Conservation (phyloP, 2,113 vertebrate species). For the Gobio gobio region DNA sequence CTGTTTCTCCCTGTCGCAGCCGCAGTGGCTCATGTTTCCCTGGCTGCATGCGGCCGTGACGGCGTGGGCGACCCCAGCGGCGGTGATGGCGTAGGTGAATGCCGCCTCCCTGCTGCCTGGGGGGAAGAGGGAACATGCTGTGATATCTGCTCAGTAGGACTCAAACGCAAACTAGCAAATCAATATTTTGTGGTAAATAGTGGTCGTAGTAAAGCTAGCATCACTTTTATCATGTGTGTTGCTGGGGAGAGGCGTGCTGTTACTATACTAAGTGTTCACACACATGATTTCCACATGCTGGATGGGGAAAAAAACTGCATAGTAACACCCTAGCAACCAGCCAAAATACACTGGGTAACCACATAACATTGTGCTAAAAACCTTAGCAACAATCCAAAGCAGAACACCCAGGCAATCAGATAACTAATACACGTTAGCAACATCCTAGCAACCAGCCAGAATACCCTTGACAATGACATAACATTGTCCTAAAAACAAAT, state of each 20-base stretch:
- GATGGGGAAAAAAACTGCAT: not conserved
- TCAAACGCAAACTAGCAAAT: not conserved
- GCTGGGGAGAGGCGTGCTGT: not conserved
- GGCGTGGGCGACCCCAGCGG: slow-evolving; percentile 93
- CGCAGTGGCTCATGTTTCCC: slow-evolving; percentile 97
- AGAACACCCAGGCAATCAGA: no score
- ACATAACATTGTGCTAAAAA: not conserved
- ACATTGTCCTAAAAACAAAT: not conserved
- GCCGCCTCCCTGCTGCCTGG: slow-evolving; percentile 96
- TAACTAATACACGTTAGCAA: not conserved
- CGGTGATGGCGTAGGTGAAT: slow-evolving; percentile 98
- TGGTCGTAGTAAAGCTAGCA: not conserved
- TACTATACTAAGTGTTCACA: not conserved
- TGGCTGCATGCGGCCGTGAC: slow-evolving; percentile 96
- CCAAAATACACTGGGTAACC: no score
- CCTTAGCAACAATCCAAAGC: not conserved
- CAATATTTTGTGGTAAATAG: not conserved
- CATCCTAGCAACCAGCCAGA: not conserved
- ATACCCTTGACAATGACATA: not conserved
- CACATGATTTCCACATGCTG: no score
- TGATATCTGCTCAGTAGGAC: slow-evolving; percentile 47
- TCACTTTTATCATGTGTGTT: not conserved
- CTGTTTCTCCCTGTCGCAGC: slow-evolving; percentile 98
- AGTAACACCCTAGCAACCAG: not conserved
- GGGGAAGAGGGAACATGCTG: slow-evolving; percentile 62